phyloP scores from a whole-genome alignment of 2,113 vertebrate genomes.

The Cyprinodon brontotheroides region DNA sequence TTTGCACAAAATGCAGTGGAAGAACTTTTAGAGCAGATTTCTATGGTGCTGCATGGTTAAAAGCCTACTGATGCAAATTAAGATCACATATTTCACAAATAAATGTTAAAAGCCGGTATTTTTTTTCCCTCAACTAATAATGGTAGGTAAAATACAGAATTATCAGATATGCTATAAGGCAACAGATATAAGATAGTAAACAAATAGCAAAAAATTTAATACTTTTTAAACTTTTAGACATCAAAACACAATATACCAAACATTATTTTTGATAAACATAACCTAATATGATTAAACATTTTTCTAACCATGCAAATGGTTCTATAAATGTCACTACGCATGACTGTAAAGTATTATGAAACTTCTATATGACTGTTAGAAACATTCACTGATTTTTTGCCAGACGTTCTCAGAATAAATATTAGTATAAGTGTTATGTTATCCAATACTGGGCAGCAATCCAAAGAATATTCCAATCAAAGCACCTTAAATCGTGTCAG shows the following conservation, averaged over 20 bases:
- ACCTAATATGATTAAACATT: too few relatives aligned
- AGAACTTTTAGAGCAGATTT: too few relatives aligned
- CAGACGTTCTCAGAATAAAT: not conserved
- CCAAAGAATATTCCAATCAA: slow-evolving; percentile 50
- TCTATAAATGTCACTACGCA: not conserved
- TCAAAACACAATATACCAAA: too few relatives aligned
- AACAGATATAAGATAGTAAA: too few relatives aligned
- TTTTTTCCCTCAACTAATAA: too few relatives aligned
- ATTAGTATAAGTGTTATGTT: not conserved
- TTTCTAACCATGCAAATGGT: not conserved
- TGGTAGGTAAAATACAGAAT: too few relatives aligned
- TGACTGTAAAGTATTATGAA: not conserved
- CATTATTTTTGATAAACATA: too few relatives aligned
- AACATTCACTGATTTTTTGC: not conserved
- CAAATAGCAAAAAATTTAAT: too few relatives aligned
- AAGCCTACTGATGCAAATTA: not conserved
- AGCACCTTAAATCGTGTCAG: slow-evolving; percentile 65
- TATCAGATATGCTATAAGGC: too few relatives aligned
- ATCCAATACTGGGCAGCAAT: slow-evolving; percentile 26
- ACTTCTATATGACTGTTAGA: not conserved
- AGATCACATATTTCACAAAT: not conserved
- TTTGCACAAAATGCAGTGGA: too few relatives aligned
- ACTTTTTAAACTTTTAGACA: too few relatives aligned
- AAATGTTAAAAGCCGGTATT: not conserved
- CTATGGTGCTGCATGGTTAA: not conserved